A percentile compares a stretch with the other conserved stretches of the same genome.
Conservation (phyloP, 2,797 vertebrate species). For the Synanceia verrucosa region DNA sequence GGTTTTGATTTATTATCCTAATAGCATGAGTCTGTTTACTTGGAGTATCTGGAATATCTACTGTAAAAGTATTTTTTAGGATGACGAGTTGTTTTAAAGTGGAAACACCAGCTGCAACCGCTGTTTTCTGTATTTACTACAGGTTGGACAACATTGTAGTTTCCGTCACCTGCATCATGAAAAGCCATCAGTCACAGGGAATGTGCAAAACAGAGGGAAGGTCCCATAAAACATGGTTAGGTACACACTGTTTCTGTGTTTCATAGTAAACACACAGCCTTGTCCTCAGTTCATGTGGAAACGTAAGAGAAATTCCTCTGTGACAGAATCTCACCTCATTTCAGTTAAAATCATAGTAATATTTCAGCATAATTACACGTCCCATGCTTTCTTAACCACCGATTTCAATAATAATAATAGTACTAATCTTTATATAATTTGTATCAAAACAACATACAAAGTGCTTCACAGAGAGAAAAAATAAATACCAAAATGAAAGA, state of each 20-base stretch:
- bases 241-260: slow-evolving; percentile 23
- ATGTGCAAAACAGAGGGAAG: slow-evolving; percentile 51
- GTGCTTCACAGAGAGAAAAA: neutral
- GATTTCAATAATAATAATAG: neutral
- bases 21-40: neutral
- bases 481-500: neutral
- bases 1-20: neutral
- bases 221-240: slow-evolving; percentile 1
- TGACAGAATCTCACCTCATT: neutral
- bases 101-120: neutral
- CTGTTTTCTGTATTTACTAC: slow-evolving; percentile 30
- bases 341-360: neutral
- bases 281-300: neutral
- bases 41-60: neutral
- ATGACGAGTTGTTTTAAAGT: neutral
- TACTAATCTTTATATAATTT: neutral
- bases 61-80: neutral
- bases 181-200: slow-evolving; percentile 29
- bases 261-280: slow-evolving; percentile 19
- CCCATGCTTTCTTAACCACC: neutral
- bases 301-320: slow-evolving; percentile 5
- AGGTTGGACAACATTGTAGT: neutral
- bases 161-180: slow-evolving; percentile 48
- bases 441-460: neutral
- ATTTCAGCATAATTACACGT: neutral